Base-by-base conservation (phyloP, 2,113 vertebrate genomes). In the Excalfactoria chinensis region DNA sequence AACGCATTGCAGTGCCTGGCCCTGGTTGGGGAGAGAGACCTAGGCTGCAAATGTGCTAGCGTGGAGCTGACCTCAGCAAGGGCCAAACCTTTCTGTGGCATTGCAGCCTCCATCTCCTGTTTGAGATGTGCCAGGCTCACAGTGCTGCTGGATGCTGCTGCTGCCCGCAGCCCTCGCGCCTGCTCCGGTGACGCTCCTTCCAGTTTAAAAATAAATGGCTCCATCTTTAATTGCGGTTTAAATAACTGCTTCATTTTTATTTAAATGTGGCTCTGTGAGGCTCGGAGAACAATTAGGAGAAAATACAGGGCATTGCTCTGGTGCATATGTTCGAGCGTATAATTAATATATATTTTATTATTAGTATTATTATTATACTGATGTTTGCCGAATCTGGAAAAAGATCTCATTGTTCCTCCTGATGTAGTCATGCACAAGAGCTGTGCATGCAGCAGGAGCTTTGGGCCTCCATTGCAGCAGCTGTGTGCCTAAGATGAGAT, bases 161-260 rank as follows among this genome's bases (percentile, higher is more conserved):
- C 9, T 40, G 60, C 37, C 60, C 6, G 21, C 1, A 12, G 83
- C 40, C 76, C 74, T 87, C 2, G 35, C 0, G 22, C 81, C 82
- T 66, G 77, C 83, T 66, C 94, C 60, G 40, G 79, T 68, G 93
- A 95, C 20, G 93, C 90, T 82, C 85, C 96, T 92, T 82, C 90
- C 75, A 49, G 95, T 84, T 97, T 97, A 98, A 97, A 97, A 97
- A 97, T 98, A 98, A 97, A 97, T 96, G 56, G 2, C 96, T 90
- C 93, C 30, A 22, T 97, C 97, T 97, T 98, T 98, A 97, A 98
- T 97, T 97, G 97, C 95, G 90, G 94, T 97, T 97, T 97, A 97
- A 98, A 97, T 98, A 98, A 97, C 97, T 97, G 96, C 97, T 97
- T 97, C 96, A 96, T 97, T 97, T 96, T 97, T 97, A 97, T 97